A percentile compares a stretch with the other conserved stretches of the same genome.
Evolutionary conservation across 2,888 invertebrate species (phyloP).

Genomic region (Pimpla rufipes): DNA sequence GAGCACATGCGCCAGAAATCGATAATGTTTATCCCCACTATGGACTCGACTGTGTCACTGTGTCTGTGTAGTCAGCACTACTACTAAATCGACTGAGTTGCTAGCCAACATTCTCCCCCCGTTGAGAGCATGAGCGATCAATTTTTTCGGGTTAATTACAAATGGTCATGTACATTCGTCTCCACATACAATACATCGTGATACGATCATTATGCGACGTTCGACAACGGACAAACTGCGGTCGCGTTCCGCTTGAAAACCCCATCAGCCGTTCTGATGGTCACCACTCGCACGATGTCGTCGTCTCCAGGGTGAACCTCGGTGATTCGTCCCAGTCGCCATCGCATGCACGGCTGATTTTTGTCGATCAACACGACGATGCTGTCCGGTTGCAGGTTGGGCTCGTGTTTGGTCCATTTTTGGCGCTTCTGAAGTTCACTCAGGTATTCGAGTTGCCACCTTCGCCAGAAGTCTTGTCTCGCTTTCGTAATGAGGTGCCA

Average conservation of each 20-base stretch:
- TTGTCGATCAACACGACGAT: constrained; percentile 74
- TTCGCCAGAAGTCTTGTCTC: constrained; percentile 73
- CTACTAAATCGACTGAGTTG: no score
- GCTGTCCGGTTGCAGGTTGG: constrained; percentile 55
- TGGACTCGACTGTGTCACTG: no score
- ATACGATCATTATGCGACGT: constrained; percentile 59
- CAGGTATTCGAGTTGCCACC: constrained; percentile 73
- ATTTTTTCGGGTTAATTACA: neutral
- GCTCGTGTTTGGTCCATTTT: constrained; percentile 70
- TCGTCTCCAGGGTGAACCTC: constrained; percentile 73
- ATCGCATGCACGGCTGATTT: constrained; percentile 65
- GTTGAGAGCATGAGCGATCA: constrained; percentile 43
- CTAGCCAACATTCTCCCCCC: constrained; percentile 43
- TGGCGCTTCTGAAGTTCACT: constrained; percentile 72
- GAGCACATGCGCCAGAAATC: no score
- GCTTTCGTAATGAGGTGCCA: constrained; percentile 71
- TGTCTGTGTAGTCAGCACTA: no score
- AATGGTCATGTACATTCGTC: neutral
- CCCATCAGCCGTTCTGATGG: no score
- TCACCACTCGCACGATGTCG: no score
- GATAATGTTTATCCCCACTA: no score
- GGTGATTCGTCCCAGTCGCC: constrained; percentile 59
- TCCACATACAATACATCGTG: neutral
- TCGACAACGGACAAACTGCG: no score
- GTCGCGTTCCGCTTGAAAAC: no score